These are phyloP conservation scores for Rhombomys opimus DNA, from an alignment of 2,113 vertebrate species.

Conservation along the genomic window DNA sequence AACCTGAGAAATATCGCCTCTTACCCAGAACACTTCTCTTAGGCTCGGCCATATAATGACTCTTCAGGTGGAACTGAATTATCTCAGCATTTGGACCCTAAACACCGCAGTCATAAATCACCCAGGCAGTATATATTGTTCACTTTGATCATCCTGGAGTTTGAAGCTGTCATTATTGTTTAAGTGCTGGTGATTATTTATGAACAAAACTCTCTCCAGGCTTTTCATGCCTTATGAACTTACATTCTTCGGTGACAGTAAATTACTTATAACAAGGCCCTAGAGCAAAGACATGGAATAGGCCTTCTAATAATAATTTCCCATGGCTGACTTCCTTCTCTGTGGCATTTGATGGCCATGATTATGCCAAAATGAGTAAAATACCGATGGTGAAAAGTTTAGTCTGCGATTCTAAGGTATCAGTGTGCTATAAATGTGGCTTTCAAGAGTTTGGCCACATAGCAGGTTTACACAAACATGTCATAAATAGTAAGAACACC, in stretches of 20 bases:
- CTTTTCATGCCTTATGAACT: conserved; percentile 66
- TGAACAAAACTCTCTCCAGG: conserved; percentile 67
- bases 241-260: conserved; percentile 40
- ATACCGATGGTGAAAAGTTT: background rate
- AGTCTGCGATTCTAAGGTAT: conserved; percentile 14
- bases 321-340: background rate
- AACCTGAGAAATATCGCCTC: conserved; percentile 50
- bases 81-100: conserved; percentile 45
- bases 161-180: conserved; percentile 67
- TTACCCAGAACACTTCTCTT: conserved; percentile 43
- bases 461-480: background rate
- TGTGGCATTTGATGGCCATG: conserved; percentile 27
- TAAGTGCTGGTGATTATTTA: conserved; percentile 72
- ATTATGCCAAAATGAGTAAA: conserved; percentile 35
- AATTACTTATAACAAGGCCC: conserved; percentile 64
- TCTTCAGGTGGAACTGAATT: conserved; percentile 63
- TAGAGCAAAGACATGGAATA: conserved; percentile 39
- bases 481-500: background rate
- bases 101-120: conserved; percentile 55
- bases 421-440: background rate
- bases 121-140: conserved; percentile 20
- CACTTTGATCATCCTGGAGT: conserved; percentile 42
- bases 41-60: conserved; percentile 45
- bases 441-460: background rate
- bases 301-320: conserved; percentile 56